Percentiles rank a stretch among this genome's conserved stretches.
These are phyloP conservation scores for Phataginus tricuspis DNA, from an alignment of 2,797 vertebrate genomes.

Conservation along the genomic window DNA sequence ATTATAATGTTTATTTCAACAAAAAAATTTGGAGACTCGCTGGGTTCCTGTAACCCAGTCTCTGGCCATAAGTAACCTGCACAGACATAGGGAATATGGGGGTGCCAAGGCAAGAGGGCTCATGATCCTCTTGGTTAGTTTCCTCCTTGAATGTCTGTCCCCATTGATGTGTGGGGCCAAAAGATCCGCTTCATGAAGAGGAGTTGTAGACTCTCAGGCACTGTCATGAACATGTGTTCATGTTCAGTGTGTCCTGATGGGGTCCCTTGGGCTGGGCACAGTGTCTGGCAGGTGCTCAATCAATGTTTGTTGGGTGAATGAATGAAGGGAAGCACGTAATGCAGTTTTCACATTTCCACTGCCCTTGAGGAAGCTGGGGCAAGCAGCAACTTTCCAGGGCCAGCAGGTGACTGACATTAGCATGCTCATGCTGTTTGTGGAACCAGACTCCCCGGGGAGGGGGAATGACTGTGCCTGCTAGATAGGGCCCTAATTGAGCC, in stretches of 20 bases:
- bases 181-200: not conserved
- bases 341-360: conserved; percentile 46
- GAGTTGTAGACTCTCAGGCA: not conserved
- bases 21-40: not conserved
- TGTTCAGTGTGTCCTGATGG: not conserved
- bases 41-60: not conserved
- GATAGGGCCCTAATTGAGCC: conserved; percentile 8
- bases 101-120: not conserved
- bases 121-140: not conserved
- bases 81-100: not conserved
- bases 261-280: not conserved
- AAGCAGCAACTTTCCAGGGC: not conserved
- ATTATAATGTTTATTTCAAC: conserved; percentile 28
- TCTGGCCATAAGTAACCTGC: not conserved
- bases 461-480: conserved; percentile 51
- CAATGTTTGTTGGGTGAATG: conserved; percentile 52
- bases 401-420: conserved; percentile 62
- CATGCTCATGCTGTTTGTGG: conserved; percentile 55
- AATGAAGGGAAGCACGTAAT: conserved; percentile 46
- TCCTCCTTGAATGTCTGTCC: conserved; percentile 13
- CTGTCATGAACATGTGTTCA: not conserved
- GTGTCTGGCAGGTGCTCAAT: conserved; percentile 21
- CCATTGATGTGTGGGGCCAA: not conserved
- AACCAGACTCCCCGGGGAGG: conserved; percentile 18
- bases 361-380: conserved; percentile 42